Evolutionary conservation across 2,888 invertebrate species (phyloP).

Genomic region (Galerucella calmariensis): DNA sequence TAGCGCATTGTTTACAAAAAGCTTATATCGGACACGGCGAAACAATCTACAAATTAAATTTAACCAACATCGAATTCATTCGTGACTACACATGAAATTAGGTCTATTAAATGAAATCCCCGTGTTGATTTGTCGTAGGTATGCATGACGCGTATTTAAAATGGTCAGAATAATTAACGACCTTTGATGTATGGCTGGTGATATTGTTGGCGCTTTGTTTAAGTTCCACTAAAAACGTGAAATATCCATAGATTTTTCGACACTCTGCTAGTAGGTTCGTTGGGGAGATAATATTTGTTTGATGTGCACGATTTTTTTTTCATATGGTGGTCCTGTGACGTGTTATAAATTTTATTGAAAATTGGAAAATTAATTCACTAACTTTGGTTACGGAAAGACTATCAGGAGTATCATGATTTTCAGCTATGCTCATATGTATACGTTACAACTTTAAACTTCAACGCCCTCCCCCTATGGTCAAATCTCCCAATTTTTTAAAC

Average conservation of each 20-base stretch:
- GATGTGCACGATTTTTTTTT: not conserved
- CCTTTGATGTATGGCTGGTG: slow-evolving; percentile 13
- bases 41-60: slow-evolving; percentile 21
- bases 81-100: slow-evolving; percentile 23
- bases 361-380: too few relatives aligned
- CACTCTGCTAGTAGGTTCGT: not conserved
- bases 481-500: too few relatives aligned
- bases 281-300: not conserved
- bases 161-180: slow-evolving; percentile 19
- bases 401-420: too few relatives aligned
- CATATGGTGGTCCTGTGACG: too few relatives aligned
- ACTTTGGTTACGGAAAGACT: too few relatives aligned
- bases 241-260: not conserved
- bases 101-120: slow-evolving; percentile 20
- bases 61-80: slow-evolving; percentile 18
- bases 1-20: not conserved
- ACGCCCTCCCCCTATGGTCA: too few relatives aligned
- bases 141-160: slow-evolving; percentile 22
- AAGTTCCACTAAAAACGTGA: slow-evolving; percentile 11
- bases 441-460: too few relatives aligned
- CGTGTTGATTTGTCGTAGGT: slow-evolving; percentile 22
- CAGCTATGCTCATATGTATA: too few relatives aligned
- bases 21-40: not conserved
- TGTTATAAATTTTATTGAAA: too few relatives aligned
- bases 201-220: slow-evolving; percentile 14